A percentile compares a stretch with the other conserved stretches of the same genome.
phyloP scores from a whole-genome alignment of 2,888 invertebrate species.

The Diaphora mendica region DNA sequence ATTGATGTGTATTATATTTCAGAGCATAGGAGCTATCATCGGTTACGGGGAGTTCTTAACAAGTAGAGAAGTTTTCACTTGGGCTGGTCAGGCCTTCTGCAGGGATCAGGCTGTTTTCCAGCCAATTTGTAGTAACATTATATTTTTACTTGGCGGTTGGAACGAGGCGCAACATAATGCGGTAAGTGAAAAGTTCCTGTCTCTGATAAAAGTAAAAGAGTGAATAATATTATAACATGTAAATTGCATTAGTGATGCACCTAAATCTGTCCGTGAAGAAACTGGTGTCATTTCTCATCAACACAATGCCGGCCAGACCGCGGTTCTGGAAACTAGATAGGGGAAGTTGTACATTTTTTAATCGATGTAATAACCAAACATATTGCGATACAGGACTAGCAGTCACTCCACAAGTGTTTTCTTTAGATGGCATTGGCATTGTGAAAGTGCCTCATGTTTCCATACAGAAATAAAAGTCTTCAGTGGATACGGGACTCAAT shows the following conservation, averaged over 20 bases:
- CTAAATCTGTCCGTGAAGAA: neutral
- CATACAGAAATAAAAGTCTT: no score
- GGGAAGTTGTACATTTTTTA: no score
- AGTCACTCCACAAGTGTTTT: no score
- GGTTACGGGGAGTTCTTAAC: slow-evolving; percentile 89
- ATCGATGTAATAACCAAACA: no score
- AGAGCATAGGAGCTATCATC: slow-evolving; percentile 75
- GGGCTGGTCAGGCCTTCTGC: slow-evolving; percentile 85
- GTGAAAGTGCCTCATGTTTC: no score
- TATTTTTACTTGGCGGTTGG: slow-evolving; percentile 89
- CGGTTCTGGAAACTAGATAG: no score
- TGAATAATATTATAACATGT: neutral
- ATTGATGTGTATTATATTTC: slow-evolving; percentile 42
- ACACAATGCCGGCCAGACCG: neutral
- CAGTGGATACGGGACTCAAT: no score
- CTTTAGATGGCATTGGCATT: no score
- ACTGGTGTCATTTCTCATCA: neutral
- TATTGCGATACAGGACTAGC: no score
- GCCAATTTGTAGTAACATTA: slow-evolving; percentile 88
- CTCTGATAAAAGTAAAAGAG: neutral
- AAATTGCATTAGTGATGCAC: neutral
- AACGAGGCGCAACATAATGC: slow-evolving; percentile 84
- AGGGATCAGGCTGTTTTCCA: slow-evolving; percentile 84
- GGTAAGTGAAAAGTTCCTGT: slow-evolving; percentile 15
- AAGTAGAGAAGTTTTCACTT: slow-evolving; percentile 78